Conservation (phyloP, 2,888 invertebrate genomes). For the Exocentrus adspersus region DNA sequence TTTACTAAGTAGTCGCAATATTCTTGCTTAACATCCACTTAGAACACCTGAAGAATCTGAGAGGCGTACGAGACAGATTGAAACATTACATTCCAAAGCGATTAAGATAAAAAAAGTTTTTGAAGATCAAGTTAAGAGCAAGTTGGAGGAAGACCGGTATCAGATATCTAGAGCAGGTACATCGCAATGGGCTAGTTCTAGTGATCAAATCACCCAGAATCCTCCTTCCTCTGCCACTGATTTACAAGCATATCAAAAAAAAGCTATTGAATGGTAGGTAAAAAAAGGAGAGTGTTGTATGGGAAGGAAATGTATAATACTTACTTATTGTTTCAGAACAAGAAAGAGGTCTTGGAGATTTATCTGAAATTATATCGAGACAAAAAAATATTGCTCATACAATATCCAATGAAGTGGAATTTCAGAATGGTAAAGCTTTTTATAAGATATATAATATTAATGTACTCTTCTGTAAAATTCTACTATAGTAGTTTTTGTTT, state of each 20-base stretch:
- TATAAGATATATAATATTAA: too few species aligned
- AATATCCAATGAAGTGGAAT: conserved; percentile 79
- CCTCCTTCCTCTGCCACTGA: conserved; percentile 55
- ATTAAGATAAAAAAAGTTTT: conserved; percentile 68
- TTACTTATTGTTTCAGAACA: conserved; percentile 68
- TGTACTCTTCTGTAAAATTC: too few species aligned
- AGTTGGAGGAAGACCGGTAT: conserved; percentile 54
- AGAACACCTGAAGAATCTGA: conserved; percentile 73
- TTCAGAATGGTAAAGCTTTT: conserved; percentile 78
- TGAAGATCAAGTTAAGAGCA: conserved; percentile 59
- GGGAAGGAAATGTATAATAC: background rate
- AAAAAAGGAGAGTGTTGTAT: background rate
- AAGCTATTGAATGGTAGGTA: conserved; percentile 72
- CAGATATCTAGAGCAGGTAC: conserved; percentile 58
- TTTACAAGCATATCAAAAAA: conserved; percentile 69
- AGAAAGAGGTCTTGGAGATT: conserved; percentile 78
- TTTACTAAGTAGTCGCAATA: too few species aligned
- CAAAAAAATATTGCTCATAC: conserved; percentile 81
- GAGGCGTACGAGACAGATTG: conserved; percentile 70
- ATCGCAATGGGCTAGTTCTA: conserved; percentile 64
- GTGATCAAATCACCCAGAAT: conserved; percentile 35
- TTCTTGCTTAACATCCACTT: conserved; percentile 27
- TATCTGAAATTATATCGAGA: conserved; percentile 77
- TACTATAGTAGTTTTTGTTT: conserved; percentile 51
- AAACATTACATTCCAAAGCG: conserved; percentile 70